Evolutionary conservation across 2,797 vertebrate species (phyloP).

Genomic region (Peromyscus nudipes): DNA sequence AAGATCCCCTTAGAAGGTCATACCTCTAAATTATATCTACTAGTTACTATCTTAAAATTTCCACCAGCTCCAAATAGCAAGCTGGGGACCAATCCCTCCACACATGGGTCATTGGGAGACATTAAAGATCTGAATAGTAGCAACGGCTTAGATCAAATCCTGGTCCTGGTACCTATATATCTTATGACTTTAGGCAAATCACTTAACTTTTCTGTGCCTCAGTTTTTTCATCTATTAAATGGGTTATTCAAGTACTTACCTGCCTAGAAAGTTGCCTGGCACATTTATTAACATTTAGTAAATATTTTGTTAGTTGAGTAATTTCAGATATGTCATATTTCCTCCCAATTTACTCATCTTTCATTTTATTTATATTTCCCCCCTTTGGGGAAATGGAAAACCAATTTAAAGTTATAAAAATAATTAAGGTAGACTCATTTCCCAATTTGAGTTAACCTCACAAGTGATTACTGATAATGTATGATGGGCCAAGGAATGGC

Average conservation of each 20-base stretch:
- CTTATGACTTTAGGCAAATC: background rate
- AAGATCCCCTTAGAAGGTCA: no score
- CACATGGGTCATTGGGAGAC: rapidly evolving
- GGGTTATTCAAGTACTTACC: background rate
- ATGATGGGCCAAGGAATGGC: background rate
- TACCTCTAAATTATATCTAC: background rate
- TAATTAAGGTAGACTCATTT: constrained; percentile 61
- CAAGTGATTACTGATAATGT: constrained; percentile 13
- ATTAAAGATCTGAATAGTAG: background rate
- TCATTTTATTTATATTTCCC: constrained; percentile 48
- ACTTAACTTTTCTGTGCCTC: background rate
- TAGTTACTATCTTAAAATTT: background rate
- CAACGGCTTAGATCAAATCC: background rate
- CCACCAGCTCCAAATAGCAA: background rate
- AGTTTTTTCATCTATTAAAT: constrained; percentile 26
- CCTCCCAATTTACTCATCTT: constrained; percentile 42
- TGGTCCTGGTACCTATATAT: background rate
- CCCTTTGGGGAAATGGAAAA: constrained; percentile 37
- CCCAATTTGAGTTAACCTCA: constrained; percentile 47
- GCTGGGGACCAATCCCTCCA: background rate
- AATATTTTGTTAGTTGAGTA: constrained; percentile 47
- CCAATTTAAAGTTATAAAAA: constrained; percentile 62
- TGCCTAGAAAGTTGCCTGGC: background rate
- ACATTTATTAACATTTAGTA: constrained; percentile 32
- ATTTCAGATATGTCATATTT: constrained; percentile 55